Evolutionary conservation across 2,797 vertebrate genomes (phyloP), one percentile per base, ranked within the genome.

Genomic region (Enteromius trimaculatus): DNA sequence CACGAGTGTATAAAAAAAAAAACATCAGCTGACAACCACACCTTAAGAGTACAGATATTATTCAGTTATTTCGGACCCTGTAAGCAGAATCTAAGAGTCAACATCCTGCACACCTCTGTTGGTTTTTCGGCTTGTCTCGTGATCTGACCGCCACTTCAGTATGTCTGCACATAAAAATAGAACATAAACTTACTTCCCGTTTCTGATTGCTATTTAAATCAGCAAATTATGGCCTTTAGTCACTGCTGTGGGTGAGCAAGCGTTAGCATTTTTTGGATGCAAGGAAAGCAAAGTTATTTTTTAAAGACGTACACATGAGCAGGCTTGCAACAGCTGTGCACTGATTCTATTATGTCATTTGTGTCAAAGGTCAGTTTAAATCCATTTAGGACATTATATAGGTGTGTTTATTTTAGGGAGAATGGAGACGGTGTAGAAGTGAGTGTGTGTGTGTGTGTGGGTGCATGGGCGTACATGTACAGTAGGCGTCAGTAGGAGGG

Each of bases 81-180:
- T n/a, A n/a, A 74, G 55, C 42, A 47, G 58, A 82, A 84, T 34
- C 55, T 8, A 37, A 69, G 76, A 83, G 55, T 71, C 77, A 82
- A 80, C 82, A 80, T 82, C 66, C 78, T 84, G 79, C 81, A 79
- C 34, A 23, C 55, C 66, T 65, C 9, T 29, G 51, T 79, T 76
- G 51, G 29, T 21, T 78, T 53, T 66, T 55, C 44, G n/a, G 17
- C 29, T 21, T 11, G 80, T 79, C 83, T 31, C 23, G 47, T 83
- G 78, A 83, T 86, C 81, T 58, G 68, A 75, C 62, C 9, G 19
- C 44, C 34, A 71, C 74, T 55, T 78, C 79, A 84, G 53, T 75
- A 64, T 64, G 80, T 85, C 83, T 83, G 65, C 37, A 44, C 77
- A 80, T 58, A 76, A 70, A 77, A 77, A 77, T 77, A 82, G 72